Conservation (phyloP, 2,888 invertebrate genomes). For the Pachycephus smyrnensis region DNA sequence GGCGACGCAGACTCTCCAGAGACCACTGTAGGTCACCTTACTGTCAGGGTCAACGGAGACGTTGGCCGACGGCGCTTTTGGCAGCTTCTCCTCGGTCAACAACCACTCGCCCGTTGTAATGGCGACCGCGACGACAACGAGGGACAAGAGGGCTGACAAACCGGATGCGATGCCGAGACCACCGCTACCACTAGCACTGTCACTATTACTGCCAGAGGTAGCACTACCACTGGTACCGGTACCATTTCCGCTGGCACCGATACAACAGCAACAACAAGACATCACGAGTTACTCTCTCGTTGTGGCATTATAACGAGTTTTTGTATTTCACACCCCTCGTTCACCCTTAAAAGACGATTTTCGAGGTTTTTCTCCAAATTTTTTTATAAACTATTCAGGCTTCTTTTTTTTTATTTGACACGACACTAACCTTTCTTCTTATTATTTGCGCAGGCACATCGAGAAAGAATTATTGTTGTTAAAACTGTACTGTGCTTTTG, state of each 20-base stretch:
- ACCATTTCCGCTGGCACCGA: conserved; percentile 20
- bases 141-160: conserved; percentile 78
- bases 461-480: background rate
- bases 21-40: conserved; percentile 83
- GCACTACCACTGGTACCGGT: conserved; percentile 28
- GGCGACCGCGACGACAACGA: conserved; percentile 79
- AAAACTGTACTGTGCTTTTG: background rate
- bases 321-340: background rate
- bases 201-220: conserved; percentile 35
- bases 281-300: conserved; percentile 47
- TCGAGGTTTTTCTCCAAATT: too few relatives aligned
- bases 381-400: too few relatives aligned
- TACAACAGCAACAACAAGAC: conserved; percentile 57
- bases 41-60: conserved; percentile 80
- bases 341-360: background rate
- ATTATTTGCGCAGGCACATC: background rate
- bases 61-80: conserved; percentile 78
- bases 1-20: conserved; percentile 84
- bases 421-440: background rate
- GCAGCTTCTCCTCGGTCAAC: conserved; percentile 87
- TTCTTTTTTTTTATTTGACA: background rate
- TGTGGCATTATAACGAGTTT: background rate
- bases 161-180: conserved; percentile 59
- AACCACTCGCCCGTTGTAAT: conserved; percentile 88
- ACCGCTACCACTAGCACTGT: conserved; percentile 30